Evolutionary conservation across 2,797 vertebrate species (phyloP), one percentile per base, ranked within the genome.

Genomic region (Etheostoma perlongum): DNA sequence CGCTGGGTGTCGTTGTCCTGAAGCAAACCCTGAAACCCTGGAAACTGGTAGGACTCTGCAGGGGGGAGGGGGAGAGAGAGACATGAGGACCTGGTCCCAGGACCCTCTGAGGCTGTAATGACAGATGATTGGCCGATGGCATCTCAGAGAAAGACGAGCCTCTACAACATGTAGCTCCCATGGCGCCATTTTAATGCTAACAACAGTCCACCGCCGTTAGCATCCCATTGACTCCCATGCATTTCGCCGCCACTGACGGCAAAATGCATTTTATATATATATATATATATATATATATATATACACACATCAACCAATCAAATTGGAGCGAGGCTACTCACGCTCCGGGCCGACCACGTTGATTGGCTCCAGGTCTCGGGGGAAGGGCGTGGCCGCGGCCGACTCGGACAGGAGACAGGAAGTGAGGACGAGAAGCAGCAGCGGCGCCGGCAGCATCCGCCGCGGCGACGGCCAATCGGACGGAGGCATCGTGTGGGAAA

Each of bases 1-100:
- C 96, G 95, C 65, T 92, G 94, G 0, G 97, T 97, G 91, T 96
- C 96, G 88, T 98, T 97, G 91, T 96, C 96, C 93, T 95, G 96
- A 88, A 94, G 93, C 89, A 96, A 93, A 92, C 97, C 97, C 93
- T 95, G 96, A 89, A 99, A 99, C 79, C 95, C 94, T 74, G 97
- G 96, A 93, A 96, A 97, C 91, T 95, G 95, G 83, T 89, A 92
- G n/a, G 97, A 96, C 91, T 97, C 98, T 99, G 95, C 13, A 58
- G 46, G 64, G 4, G 15, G 6, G 33, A 2, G 33, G 2, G 7
- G 8, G 1, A 33, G 30, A 33, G 30, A 33, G 33, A 33, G 2
- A 25, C 25, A 25, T 25, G 25, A 25, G 25, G 25, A 25, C 25
- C 2, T 25, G 25, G 21, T 23, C 21, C 21, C 21, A 25, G 25